Evolutionary conservation across 2,888 invertebrate genomes (phyloP).

Genomic region (Polyploca ridens): DNA sequence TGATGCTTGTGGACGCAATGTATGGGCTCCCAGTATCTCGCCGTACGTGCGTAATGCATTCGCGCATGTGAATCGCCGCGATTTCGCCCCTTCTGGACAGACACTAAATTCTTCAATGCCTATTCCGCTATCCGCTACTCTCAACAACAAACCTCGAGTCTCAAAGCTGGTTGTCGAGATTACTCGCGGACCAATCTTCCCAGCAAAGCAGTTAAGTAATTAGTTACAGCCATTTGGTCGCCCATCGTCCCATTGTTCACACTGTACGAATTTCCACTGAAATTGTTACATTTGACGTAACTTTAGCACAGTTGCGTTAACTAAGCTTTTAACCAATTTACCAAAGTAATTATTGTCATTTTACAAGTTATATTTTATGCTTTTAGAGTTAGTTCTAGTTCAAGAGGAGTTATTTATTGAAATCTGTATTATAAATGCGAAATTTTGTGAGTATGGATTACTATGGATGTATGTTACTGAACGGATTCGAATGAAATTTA

Average conservation of each 20-base stretch:
- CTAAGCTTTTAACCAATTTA: constrained; percentile 10
- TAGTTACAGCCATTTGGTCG: constrained; percentile 18
- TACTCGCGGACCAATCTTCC: constrained; percentile 14
- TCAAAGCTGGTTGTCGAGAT: not conserved
- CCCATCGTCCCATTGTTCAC: constrained; percentile 9
- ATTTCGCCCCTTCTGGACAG: too few species aligned
- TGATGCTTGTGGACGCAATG: too few species aligned
- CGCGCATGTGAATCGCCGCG: too few species aligned
- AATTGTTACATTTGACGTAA: constrained; percentile 10
- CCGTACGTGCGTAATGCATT: too few species aligned
- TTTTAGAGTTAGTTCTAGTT: not conserved
- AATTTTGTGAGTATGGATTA: too few species aligned
- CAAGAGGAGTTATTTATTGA: not conserved
- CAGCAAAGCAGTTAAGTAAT: constrained; percentile 16
- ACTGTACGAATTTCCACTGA: not conserved
- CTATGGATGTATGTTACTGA: too few species aligned
- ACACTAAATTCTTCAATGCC: too few species aligned
- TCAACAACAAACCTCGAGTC: not conserved
- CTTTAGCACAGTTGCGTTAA: not conserved
- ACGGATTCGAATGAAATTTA: too few species aligned
- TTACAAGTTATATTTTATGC: not conserved
- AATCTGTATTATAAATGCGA: too few species aligned
- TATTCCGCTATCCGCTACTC: not conserved
- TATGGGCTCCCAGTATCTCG: too few species aligned
- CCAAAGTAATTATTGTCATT: not conserved